phyloP scores from a whole-genome alignment of 2,797 vertebrate genomes.

The Uromys caudimaculatus region DNA sequence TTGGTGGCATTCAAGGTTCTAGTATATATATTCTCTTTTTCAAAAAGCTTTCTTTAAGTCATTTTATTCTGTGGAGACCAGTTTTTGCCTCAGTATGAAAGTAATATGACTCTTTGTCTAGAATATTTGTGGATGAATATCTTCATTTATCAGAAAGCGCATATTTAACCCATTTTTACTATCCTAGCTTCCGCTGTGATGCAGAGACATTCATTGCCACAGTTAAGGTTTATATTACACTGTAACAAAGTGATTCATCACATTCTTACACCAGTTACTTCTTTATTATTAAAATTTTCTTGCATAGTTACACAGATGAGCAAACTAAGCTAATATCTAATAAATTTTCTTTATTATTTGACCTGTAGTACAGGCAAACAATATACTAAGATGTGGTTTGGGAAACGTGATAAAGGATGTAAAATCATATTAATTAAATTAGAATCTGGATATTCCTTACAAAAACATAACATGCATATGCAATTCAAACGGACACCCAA shows the following conservation, averaged over 20 bases:
- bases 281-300: slow-evolving; percentile 85
- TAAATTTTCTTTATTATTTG: slow-evolving; percentile 79
- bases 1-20: not conserved
- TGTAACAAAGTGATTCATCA: slow-evolving; percentile 86
- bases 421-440: not conserved
- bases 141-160: slow-evolving; percentile 75
- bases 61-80: slow-evolving; percentile 10
- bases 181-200: slow-evolving; percentile 77
- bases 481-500: not conserved
- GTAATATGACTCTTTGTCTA: not conserved
- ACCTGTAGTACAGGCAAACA: slow-evolving; percentile 53
- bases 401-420: not conserved
- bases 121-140: slow-evolving; percentile 3
- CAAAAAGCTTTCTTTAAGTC: slow-evolving; percentile 41
- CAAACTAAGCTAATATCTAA: slow-evolving; percentile 58
- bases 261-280: slow-evolving; percentile 81
- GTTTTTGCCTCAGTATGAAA: slow-evolving; percentile 71
- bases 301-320: slow-evolving; percentile 72
- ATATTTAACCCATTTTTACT: slow-evolving; percentile 73
- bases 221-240: slow-evolving; percentile 85
- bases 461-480: not conserved
- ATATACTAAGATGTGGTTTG: slow-evolving; percentile 51
- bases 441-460: not conserved
- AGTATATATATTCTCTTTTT: not conserved
- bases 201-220: slow-evolving; percentile 84